Evolutionary conservation across 2,797 vertebrate species (phyloP).

Genomic region (Gallirallus australis): DNA sequence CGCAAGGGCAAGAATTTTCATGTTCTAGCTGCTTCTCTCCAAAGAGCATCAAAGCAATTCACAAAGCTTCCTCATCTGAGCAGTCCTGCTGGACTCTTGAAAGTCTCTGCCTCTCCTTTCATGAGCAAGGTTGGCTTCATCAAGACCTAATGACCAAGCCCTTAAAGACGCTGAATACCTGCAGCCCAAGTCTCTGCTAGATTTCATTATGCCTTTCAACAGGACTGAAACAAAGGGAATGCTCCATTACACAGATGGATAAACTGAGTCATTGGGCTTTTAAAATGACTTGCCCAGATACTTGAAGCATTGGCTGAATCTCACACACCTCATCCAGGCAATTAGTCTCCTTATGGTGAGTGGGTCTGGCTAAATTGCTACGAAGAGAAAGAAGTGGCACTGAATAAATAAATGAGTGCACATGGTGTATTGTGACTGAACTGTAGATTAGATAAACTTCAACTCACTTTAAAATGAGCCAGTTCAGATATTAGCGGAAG

Average conservation of each 20-base stretch:
- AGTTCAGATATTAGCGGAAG: neutral
- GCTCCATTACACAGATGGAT: conserved; percentile 62
- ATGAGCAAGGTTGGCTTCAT: conserved; percentile 48
- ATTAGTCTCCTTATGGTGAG: neutral
- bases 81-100: conserved; percentile 20
- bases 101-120: conserved; percentile 37
- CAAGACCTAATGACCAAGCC: conserved; percentile 48
- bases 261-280: conserved; percentile 52
- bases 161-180: conserved; percentile 32
- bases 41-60: conserved; percentile 24
- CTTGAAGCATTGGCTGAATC: conserved; percentile 32
- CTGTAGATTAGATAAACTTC: conserved; percentile 5
- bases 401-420: neutral
- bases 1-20: conserved; percentile 6
- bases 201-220: conserved; percentile 56
- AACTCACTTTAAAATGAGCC: neutral
- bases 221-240: conserved; percentile 46
- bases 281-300: conserved; percentile 48
- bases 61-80: conserved; percentile 40
- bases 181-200: neutral
- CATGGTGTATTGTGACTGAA: neutral
- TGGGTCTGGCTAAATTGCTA: neutral
- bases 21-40: conserved; percentile 8
- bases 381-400: neutral
- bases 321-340: neutral